phyloP scores from a whole-genome alignment of 2,888 invertebrate genomes.

The Neoascia interrupta region DNA sequence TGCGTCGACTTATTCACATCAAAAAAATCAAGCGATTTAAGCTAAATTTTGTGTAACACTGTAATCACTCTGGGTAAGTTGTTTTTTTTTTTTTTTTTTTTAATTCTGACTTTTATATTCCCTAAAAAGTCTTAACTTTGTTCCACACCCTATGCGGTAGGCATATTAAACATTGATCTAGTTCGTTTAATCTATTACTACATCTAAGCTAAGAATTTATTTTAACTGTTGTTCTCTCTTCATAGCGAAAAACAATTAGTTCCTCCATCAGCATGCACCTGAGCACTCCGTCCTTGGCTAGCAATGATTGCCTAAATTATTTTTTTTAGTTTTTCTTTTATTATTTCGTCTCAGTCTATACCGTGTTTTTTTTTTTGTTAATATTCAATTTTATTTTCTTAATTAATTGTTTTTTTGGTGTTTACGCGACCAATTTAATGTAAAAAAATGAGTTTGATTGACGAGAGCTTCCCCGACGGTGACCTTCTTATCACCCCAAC shows the following conservation, averaged over 20 bases:
- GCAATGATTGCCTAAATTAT: slow-evolving; percentile 33
- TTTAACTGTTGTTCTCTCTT: slow-evolving; percentile 34
- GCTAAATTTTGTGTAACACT: too few relatives aligned
- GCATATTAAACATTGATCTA: too few relatives aligned
- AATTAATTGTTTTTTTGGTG: not conserved
- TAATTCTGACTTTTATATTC: too few relatives aligned
- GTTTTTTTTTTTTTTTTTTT: too few relatives aligned
- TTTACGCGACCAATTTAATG: not conserved
- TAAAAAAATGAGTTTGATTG: slow-evolving; percentile 75
- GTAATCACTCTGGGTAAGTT: too few relatives aligned
- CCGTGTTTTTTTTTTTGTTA: not conserved
- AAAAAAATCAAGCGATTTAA: too few relatives aligned
- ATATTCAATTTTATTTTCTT: slow-evolving; percentile 6
- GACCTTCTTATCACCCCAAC: slow-evolving; percentile 62
- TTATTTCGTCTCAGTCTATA: not conserved
- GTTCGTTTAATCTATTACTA: too few relatives aligned
- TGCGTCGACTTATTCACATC: too few relatives aligned
- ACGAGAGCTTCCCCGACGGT: slow-evolving; percentile 77
- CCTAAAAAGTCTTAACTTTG: too few relatives aligned
- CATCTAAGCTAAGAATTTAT: too few relatives aligned
- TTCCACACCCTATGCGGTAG: too few relatives aligned
- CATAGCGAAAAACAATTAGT: not conserved
- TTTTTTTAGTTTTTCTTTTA: slow-evolving; percentile 18
- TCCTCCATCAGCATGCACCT: not conserved
- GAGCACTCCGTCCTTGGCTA: slow-evolving; percentile 3